phyloP scores from a whole-genome alignment of 2,113 vertebrate genomes.

The Daphoenositta chrysoptera region DNA sequence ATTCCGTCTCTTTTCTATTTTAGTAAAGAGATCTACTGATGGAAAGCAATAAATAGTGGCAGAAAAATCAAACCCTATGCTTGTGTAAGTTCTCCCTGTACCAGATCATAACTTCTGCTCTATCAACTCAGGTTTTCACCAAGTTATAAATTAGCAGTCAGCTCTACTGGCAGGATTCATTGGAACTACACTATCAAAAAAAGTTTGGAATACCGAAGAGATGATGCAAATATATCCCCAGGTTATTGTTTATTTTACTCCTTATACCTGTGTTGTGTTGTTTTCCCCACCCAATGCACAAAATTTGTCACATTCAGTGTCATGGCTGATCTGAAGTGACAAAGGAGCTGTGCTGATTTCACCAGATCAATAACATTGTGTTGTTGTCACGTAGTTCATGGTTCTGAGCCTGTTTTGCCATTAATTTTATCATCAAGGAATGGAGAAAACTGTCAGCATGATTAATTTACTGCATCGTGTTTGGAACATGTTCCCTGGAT shows the following conservation, averaged over 20 bases:
- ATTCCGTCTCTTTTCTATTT: not conserved
- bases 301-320: not conserved
- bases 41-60: not conserved
- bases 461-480: not conserved
- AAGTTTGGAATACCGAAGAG: not conserved
- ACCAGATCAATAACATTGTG: not conserved
- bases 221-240: not conserved
- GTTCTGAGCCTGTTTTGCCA: not conserved
- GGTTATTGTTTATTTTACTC: not conserved
- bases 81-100: not conserved
- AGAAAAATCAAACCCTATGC: not conserved
- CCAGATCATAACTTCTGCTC: not conserved
- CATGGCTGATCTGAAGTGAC: not conserved
- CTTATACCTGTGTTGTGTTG: not conserved
- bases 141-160: not conserved
- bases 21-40: not conserved
- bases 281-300: not conserved
- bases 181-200: not conserved
- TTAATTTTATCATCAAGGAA: not conserved
- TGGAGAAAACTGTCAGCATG: not conserved
- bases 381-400: not conserved
- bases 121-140: not conserved
- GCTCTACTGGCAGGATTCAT: not conserved
- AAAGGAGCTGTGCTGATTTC: not conserved
- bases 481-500: not conserved